Evolutionary conservation across 2,797 vertebrate species (phyloP), one percentile per base, ranked within the genome.

Genomic region (Liparis tanakae): DNA sequence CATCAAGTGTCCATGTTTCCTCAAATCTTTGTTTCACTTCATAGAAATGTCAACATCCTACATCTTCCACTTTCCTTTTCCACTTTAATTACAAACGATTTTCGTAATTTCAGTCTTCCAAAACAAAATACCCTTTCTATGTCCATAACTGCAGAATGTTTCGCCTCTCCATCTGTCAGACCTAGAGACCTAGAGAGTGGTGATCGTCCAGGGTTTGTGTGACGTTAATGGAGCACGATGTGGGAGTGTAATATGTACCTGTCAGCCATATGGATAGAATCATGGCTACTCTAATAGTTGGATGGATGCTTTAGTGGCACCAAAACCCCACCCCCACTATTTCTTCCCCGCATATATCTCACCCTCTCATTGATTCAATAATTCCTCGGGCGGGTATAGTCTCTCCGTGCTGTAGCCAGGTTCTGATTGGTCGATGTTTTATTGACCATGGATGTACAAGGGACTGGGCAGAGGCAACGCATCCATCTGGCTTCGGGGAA

Each of bases 181-280:
- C 17, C 25, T 75, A 57, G 9, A 30, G 41, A n/a, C 80, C 41
- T 57, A 76, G 60, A 34, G 34, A 56, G 57, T 39, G 20, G 22
- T 13, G 22, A 70, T 79, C 67, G 74, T 74, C 51, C 63, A 72
- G 70, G 73, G 62, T 78, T 44, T 74, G 68, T 79, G 50, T 78
- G 79, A 82, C 83, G 22, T 69, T 81, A 85, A 89, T 85, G 82
- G 84, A 59, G 6, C 33, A 48, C 66, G 58, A 72, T 82, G 50
- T 67, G 25, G 43, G 33, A 41, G 7, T 71, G 57, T 81, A 65
- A 81, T 82, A 79, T 85, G 78, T 71, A 84, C 66, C 76, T 81
- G 85, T 84, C 84, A 72, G 72, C 44, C 14, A 44, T 1, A 0
- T 13, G 70, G 76, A 84, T 66, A 50, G 67, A 80, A 81, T 81